Evolutionary conservation across 2,888 invertebrate species (phyloP).

Genomic region (Platycheirus albimanus): DNA sequence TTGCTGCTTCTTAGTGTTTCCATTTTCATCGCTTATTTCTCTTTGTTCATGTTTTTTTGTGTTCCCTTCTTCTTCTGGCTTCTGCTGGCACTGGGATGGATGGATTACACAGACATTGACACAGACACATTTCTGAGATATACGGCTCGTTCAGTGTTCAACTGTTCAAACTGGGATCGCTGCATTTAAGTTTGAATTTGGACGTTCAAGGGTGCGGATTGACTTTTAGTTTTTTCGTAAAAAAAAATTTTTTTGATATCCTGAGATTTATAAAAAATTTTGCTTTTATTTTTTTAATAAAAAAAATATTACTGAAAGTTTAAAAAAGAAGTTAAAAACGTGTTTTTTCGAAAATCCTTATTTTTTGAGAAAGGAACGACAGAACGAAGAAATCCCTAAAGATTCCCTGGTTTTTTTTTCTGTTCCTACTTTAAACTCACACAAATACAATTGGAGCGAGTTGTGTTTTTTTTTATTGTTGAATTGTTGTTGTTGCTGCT

Average conservation of each 20-base stretch:
- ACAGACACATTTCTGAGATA: slow-evolving; percentile 23
- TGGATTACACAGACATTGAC: slow-evolving; percentile 52
- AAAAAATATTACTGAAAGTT: not conserved
- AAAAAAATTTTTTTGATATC: too few relatives aligned
- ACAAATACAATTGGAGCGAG: slow-evolving; percentile 36
- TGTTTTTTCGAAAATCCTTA: slow-evolving; percentile 28
- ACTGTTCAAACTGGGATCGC: slow-evolving; percentile 67
- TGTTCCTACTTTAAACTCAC: slow-evolving; percentile 17
- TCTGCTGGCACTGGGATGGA: too few relatives aligned
- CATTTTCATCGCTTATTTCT: slow-evolving; percentile 32
- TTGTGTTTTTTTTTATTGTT: slow-evolving; percentile 26
- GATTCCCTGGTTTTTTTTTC: slow-evolving; percentile 41
- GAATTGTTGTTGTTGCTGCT: too few relatives aligned
- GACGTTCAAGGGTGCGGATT: slow-evolving; percentile 74
- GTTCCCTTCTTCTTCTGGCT: too few relatives aligned
- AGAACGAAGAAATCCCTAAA: slow-evolving; percentile 27
- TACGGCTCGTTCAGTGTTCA: slow-evolving; percentile 47
- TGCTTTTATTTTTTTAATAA: not conserved
- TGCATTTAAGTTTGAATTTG: slow-evolving; percentile 72
- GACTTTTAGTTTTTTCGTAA: slow-evolving; percentile 61
- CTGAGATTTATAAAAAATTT: slow-evolving; percentile 1
- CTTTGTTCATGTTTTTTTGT: slow-evolving; percentile 34
- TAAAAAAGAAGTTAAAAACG: slow-evolving; percentile 2
- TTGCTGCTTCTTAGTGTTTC: slow-evolving; percentile 15
- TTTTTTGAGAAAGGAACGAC: not conserved